Conservation (phyloP, 2,113 vertebrate species). For the Crotophaga sulcirostris region DNA sequence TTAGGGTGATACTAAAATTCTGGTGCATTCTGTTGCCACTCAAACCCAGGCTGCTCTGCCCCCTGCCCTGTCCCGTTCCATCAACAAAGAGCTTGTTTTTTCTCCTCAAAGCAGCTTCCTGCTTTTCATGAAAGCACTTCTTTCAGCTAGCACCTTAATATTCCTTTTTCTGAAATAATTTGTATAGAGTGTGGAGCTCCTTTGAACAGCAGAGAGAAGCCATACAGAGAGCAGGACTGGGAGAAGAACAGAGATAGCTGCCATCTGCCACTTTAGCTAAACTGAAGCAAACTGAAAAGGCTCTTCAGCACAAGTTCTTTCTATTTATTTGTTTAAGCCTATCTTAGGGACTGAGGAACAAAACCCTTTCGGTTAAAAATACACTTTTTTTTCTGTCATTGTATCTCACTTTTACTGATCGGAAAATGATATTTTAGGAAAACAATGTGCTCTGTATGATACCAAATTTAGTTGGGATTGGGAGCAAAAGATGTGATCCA, state of each 20-base stretch:
- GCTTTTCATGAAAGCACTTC: slow-evolving; percentile 67
- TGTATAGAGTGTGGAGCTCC: slow-evolving; percentile 41
- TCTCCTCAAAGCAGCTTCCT: slow-evolving; percentile 43
- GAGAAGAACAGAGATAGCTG: slow-evolving; percentile 53
- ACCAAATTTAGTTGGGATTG: not conserved
- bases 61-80: not conserved
- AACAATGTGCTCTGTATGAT: not conserved
- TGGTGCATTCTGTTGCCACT: not conserved
- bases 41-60: not conserved
- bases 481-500: not conserved
- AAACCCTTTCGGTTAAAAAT: not conserved
- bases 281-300: slow-evolving; percentile 38
- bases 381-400: not conserved
- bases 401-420: not conserved
- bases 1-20: not conserved
- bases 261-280: slow-evolving; percentile 66
- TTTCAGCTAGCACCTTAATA: slow-evolving; percentile 65
- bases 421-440: not conserved
- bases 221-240: slow-evolving; percentile 30
- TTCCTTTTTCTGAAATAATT: slow-evolving; percentile 64
- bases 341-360: not conserved
- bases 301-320: slow-evolving; percentile 45
- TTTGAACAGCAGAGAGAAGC: slow-evolving; percentile 61
- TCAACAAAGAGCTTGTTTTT: slow-evolving; percentile 44
- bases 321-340: slow-evolving; percentile 28